Conservation (phyloP, 2,888 invertebrate genomes). For the Ephialtes manifestator region DNA sequence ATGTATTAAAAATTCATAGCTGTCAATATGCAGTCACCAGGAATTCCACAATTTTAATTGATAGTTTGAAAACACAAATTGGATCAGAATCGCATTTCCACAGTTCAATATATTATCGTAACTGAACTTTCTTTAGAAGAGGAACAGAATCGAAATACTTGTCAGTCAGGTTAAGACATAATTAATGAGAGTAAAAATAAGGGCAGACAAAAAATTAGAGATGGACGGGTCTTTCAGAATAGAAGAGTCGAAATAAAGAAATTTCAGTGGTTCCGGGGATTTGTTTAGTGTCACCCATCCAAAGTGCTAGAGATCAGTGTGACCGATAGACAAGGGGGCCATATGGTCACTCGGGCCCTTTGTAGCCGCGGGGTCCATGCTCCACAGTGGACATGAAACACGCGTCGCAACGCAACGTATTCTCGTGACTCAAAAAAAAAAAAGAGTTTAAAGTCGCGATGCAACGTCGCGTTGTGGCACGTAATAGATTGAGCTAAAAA, state of each 20-base stretch:
- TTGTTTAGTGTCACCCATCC: constrained; percentile 77
- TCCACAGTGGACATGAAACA: constrained; percentile 65
- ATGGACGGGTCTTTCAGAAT: constrained; percentile 26
- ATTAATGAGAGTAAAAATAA: constrained; percentile 19
- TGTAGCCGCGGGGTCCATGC: constrained; percentile 64
- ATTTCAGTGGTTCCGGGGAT: constrained; percentile 55
- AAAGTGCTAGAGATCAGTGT: constrained; percentile 73
- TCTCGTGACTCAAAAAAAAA: constrained; percentile 48
- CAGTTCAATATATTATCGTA: not conserved
- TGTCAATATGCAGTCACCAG: too few species aligned
- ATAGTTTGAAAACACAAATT: not conserved
- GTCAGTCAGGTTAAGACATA: not conserved
- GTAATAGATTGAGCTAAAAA: constrained; percentile 73
- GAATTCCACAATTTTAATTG: too few species aligned
- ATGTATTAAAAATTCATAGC: too few species aligned
- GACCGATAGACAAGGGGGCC: constrained; percentile 74
- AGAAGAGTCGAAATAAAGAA: constrained; percentile 21
- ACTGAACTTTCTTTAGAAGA: not conserved
- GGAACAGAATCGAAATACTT: not conserved
- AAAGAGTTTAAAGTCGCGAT: constrained; percentile 66
- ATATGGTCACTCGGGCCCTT: constrained; percentile 72
- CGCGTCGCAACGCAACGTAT: constrained; percentile 52
- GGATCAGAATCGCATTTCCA: not conserved
- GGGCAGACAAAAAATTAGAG: not conserved
- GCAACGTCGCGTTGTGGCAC: constrained; percentile 71